Conservation (phyloP, 2,888 invertebrate species). For the Hemaris fuciformis region DNA sequence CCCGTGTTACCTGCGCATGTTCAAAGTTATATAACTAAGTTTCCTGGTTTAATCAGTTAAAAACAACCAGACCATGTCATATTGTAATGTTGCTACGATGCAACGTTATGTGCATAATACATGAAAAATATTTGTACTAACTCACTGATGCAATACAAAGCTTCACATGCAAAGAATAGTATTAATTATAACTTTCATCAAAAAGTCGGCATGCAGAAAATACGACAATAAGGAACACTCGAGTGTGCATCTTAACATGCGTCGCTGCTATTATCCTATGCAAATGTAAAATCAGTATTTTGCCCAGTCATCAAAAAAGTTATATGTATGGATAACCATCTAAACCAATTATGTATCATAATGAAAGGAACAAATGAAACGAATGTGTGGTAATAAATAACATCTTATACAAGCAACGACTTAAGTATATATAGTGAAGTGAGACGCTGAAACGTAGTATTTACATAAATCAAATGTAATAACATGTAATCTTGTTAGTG, state of each 20-base stretch:
- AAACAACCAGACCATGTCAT: slow-evolving; percentile 6
- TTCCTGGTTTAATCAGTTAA: slow-evolving; percentile 7
- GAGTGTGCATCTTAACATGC: background rate
- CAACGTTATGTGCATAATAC: background rate
- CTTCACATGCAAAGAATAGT: background rate
- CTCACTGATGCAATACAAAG: background rate
- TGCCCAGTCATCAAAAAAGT: too few species aligned
- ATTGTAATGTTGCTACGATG: background rate
- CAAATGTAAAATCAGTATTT: too few species aligned
- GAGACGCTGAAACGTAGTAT: background rate
- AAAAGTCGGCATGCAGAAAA: background rate
- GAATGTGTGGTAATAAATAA: background rate
- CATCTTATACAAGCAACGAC: background rate
- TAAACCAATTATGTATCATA: too few species aligned
- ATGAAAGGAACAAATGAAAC: too few species aligned
- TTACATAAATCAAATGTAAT: slow-evolving; percentile 23
- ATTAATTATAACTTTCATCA: background rate
- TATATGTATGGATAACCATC: too few species aligned
- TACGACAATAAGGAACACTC: background rate
- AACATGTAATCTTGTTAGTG: slow-evolving; percentile 47
- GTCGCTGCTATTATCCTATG: too few species aligned
- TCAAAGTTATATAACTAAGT: slow-evolving; percentile 5
- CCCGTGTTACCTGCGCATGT: background rate
- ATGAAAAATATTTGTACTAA: background rate
- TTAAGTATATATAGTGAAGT: background rate